A percentile compares a stretch with the other conserved stretches of the same genome.
Evolutionary conservation across 2,888 invertebrate species (phyloP).

Genomic region (Steinernema carpocapsae): DNA sequence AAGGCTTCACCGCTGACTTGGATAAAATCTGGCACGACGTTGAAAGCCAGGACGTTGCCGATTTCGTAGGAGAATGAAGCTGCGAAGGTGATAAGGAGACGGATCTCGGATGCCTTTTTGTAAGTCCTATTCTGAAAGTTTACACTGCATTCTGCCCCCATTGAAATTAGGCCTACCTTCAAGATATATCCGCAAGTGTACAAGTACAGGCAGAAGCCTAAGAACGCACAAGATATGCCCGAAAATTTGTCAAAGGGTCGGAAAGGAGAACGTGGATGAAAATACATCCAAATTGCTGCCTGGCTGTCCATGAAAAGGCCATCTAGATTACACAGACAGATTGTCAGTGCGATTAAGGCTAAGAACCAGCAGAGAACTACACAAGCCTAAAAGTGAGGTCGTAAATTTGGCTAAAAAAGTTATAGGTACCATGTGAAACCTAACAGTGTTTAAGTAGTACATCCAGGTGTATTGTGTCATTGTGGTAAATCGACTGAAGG

Average conservation of each 20-base stretch:
- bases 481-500: not conserved
- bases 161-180: not conserved
- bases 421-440: not conserved
- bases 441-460: not conserved
- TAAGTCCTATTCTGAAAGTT: not conserved
- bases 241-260: conserved; percentile 1
- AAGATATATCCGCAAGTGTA: not conserved
- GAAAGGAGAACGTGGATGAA: not conserved
- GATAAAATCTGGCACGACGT: not conserved
- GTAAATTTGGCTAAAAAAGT: not conserved
- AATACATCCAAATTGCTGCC: not conserved
- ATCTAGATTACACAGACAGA: not conserved
- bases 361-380: not conserved
- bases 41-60: conserved; percentile 7
- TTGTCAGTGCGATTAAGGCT: not conserved
- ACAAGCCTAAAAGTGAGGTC: not conserved
- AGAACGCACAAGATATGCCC: not conserved
- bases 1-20: not conserved
- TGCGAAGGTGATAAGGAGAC: not conserved
- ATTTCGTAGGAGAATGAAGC: conserved; percentile 5
- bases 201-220: conserved; percentile 1
- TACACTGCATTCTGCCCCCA: too few relatives aligned
- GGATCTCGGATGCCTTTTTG: not conserved
- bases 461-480: not conserved
- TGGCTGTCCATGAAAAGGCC: not conserved